These are phyloP conservation scores for Eunapius fragilis DNA, from an alignment of 37 sponge, comb jelly and placozoan genomes.

Conservation along the genomic window DNA sequence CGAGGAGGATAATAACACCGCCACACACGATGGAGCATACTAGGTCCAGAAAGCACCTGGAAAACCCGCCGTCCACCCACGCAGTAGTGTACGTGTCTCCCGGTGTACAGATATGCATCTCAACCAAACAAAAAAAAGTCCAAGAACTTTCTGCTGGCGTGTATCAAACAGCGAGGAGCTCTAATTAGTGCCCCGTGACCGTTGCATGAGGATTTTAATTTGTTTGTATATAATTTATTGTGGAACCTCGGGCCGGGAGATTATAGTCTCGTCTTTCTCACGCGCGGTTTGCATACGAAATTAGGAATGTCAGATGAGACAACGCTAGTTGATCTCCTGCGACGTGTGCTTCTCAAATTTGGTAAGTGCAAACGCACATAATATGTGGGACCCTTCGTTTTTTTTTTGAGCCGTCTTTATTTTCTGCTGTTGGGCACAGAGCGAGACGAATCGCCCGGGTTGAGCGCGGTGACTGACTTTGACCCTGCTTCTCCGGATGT, in stretches of 20 bases:
- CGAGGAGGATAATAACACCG: conserved; percentile 57
- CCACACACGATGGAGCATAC: conserved; percentile 44
- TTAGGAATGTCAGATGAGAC: conserved; percentile 20
- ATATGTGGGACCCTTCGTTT: neutral
- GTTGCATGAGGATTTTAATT: too few species aligned
- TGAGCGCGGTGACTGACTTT: conserved; percentile 13
- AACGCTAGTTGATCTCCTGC: conserved; percentile 6
- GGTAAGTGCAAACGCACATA: neutral
- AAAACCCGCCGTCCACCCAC: conserved; percentile 67
- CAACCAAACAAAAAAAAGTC: too few species aligned
- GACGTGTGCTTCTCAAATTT: conserved; percentile 14
- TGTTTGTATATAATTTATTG: too few species aligned
- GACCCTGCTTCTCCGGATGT: conserved; percentile 52
- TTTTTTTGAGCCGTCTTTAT: too few species aligned
- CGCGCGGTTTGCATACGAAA: too few species aligned
- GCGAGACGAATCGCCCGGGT: conserved; percentile 18
- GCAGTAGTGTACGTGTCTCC: conserved; percentile 52
- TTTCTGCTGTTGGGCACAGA: neutral
- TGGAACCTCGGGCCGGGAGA: too few species aligned
- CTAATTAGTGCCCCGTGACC: neutral
- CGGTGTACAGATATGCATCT: conserved; percentile 71
- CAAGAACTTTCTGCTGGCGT: too few species aligned
- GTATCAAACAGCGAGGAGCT: too few species aligned
- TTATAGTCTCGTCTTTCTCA: neutral
- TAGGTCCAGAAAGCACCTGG: conserved; percentile 71